Evolutionary conservation across 1,140 invertebrate species (phyloP), one percentile per base, ranked within the genome.

Genomic region (Coboldia fuscipes): DNA sequence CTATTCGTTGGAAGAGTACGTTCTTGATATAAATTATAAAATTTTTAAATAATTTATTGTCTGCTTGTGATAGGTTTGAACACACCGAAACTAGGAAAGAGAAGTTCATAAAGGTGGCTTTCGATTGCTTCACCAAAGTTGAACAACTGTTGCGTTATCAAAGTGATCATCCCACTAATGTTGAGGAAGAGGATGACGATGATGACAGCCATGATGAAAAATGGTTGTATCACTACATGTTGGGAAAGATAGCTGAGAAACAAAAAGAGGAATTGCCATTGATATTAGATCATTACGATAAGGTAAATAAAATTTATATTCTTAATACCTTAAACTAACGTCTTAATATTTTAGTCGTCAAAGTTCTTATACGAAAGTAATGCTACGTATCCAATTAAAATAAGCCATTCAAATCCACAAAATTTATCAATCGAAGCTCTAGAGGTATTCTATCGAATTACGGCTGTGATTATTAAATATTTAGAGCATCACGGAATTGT

Each of bases 241-340:
- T 92, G 15, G 88, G 81, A 1, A 94, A 96, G 68, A 75, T 90
- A 30, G 64, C 72, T 0, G 83, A 90, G 50, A 92, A 90, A 48
- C 66, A 68, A 37, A 70, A 72, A 36, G 68, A 74, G 40, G 62
- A 74, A 39, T 72, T 79, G 1, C 60, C 63, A n/a, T 53, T 72
- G 19, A 86, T 75, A 55, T 56, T 92, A 13, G 61, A 74, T 39
- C 73, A 83, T 58, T 93, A 89, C 48, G 57, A 70, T 46, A 67
- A 70, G 54, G 74, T 70, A 50, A 46, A 34, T 41, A 24, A 33
- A 30, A 14, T 10, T 39, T 36, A 22, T 23, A 10, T 17, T 18
- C 33, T 14, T 10, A 28, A 18, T 28, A 26, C 10, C 10, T 28
- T 15, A 7, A 35, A 43, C 24, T 16, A 54, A 33, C n/a, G n/a